These are phyloP conservation scores for Rhyzopertha dominica DNA, from an alignment of 1,140 invertebrate genomes.

Conservation along the genomic window DNA sequence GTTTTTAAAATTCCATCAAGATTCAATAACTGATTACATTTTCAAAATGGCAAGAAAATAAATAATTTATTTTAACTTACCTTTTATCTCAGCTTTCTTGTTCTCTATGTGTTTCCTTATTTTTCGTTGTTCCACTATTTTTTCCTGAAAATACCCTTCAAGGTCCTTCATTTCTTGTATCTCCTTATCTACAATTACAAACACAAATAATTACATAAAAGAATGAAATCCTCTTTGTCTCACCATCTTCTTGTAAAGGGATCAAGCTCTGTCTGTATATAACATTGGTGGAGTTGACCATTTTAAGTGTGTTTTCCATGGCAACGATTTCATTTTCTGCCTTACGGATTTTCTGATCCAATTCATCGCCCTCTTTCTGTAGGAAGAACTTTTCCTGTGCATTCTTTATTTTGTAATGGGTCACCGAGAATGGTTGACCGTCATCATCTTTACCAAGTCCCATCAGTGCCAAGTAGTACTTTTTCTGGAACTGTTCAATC, in stretches of 20 bases:
- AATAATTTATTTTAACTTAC: constrained; percentile 22
- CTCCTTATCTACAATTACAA: constrained; percentile 28
- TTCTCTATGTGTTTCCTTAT: constrained; percentile 21
- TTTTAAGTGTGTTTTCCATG: constrained; percentile 66
- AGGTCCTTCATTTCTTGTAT: constrained; percentile 32
- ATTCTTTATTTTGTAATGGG: constrained; percentile 63
- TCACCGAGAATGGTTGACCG: constrained; percentile 55
- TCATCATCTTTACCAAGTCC: constrained; percentile 54
- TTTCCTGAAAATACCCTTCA: constrained; percentile 28
- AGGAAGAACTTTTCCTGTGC: constrained; percentile 63
- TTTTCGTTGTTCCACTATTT: constrained; percentile 16
- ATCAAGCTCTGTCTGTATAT: constrained; percentile 55
- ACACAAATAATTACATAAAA: not conserved
- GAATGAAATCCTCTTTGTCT: not conserved
- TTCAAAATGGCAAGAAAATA: constrained; percentile 17
- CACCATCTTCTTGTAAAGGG: constrained; percentile 49
- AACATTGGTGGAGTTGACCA: constrained; percentile 61
- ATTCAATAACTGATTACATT: too few species aligned
- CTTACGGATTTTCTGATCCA: constrained; percentile 61
- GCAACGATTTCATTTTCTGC: constrained; percentile 66
- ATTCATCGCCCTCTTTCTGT: constrained; percentile 62
- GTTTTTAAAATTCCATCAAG: too few species aligned
- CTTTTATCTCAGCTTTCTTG: constrained; percentile 24
- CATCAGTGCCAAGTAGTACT: constrained; percentile 33
- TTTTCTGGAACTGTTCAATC: constrained; percentile 57